Base-by-base conservation (phyloP, 2,888 invertebrate genomes). In the Tetragnatha montana region DNA sequence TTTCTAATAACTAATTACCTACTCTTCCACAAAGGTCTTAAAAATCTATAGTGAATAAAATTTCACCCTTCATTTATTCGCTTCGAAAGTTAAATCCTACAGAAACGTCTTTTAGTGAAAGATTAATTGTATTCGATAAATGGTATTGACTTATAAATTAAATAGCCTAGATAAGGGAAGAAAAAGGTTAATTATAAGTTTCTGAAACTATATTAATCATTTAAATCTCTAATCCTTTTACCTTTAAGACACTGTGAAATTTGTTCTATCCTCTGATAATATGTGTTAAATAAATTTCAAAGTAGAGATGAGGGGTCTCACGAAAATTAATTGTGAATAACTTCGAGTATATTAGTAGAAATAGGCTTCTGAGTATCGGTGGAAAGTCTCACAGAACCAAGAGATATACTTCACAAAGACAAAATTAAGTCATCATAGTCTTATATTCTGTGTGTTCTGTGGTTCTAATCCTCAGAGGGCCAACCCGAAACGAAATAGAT, bases 11-110 rank as follows among this genome's bases (percentile, higher is more conserved):
- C 71, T 81, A 47, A 81, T 71, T 71, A 70, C 19, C 2, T 35
- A 35, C 35, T 35, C 35, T 47, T 50, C 50, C 49, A 1, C 71
- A 70, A n/a, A 47, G 71, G 70, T 51, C 81, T 71, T n/a, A 50
- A 71, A 81, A 81, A 50, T 71, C 81, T 35, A 81, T 71, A 81
- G 19, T 19, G 49, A 81, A 81, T 81, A 21, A 71, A 69, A 71
- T 71, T 76, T 76, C 50, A 17, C 17, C 21, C 49, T 19, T 47
- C 35, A 22, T 80, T 47, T 47, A 47, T n/a, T 1, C 47, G 17
- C 49, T 3, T n/a, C 6, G 49, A 75, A 19, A 21, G 71, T 71
- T 81, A 81, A 35, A 71, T 71, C 70, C 10, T 49, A 47, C 7
- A 8, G 47, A 21, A 17, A n/a, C 50, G 70, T 7, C n/a, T 69